phyloP scores from a whole-genome alignment of 1,140 invertebrate genomes.

The Diorhabda carinulata region DNA sequence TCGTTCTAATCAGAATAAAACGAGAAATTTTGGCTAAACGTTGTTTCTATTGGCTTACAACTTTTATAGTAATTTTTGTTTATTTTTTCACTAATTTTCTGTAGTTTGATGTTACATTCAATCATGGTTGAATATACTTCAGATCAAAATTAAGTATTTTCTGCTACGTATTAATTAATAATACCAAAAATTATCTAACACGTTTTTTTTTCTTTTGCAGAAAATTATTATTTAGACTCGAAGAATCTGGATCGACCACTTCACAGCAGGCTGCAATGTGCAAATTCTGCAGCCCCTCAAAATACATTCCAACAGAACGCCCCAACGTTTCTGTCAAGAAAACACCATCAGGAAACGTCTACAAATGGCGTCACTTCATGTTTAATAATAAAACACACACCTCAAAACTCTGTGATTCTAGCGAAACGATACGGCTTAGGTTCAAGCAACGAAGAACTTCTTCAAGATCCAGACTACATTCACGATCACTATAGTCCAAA shows the following conservation, averaged over 20 bases:
- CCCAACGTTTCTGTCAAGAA: conserved; percentile 8
- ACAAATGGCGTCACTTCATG: not conserved
- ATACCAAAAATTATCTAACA: not conserved
- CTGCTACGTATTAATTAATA: too few relatives aligned
- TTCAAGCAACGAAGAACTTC: conserved; percentile 14
- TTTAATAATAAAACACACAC: conserved; percentile 13
- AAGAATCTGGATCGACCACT: conserved; percentile 22
- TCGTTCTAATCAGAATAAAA: too few relatives aligned
- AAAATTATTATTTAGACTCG: not conserved
- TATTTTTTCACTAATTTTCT: too few relatives aligned
- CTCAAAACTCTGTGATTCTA: conserved; percentile 31
- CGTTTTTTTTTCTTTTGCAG: conserved; percentile 18
- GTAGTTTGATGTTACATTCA: too few relatives aligned
- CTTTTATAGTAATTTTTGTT: too few relatives aligned
- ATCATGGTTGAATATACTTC: too few relatives aligned
- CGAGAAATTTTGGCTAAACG: too few relatives aligned
- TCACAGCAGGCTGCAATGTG: conserved; percentile 28
- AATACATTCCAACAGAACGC: conserved; percentile 17
- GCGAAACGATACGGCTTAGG: conserved; percentile 24
- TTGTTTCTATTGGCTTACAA: too few relatives aligned
- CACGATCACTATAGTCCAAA: conserved; percentile 40
- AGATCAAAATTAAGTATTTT: too few relatives aligned
- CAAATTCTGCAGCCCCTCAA: conserved; percentile 24
- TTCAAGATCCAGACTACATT: conserved; percentile 29
- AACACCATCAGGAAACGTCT: conserved; percentile 4